Percentiles rank a stretch among this genome's conserved stretches.
Conservation (phyloP, 2,888 invertebrate species). For the Choristoneura rosaceana region DNA sequence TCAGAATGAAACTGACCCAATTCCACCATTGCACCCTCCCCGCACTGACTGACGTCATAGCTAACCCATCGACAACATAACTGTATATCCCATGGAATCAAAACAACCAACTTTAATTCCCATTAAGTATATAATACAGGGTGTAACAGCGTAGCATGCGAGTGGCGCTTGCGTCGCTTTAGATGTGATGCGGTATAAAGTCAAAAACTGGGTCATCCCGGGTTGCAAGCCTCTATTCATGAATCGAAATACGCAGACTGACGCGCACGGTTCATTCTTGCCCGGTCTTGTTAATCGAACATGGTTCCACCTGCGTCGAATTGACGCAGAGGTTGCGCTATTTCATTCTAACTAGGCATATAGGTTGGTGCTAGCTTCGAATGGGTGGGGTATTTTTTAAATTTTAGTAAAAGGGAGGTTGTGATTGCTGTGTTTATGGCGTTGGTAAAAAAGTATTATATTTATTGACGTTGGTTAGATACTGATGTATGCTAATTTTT, state of each 20-base stretch:
- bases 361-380: neutral
- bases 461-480: too few relatives aligned
- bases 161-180: constrained; percentile 55
- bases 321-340: constrained; percentile 56
- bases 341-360: constrained; percentile 17
- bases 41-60: constrained; percentile 85
- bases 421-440: neutral
- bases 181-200: constrained; percentile 59
- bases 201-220: constrained; percentile 88
- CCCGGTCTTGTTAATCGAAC: constrained; percentile 67
- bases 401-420: neutral
- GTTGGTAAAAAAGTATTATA: too few relatives aligned
- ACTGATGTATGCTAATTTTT: too few relatives aligned
- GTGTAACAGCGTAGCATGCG: constrained; percentile 42
- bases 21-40: constrained; percentile 80
- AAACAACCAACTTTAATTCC: constrained; percentile 48
- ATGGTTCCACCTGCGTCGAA: constrained; percentile 54
- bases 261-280: constrained; percentile 79
- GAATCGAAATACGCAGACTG: constrained; percentile 80
- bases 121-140: constrained; percentile 43
- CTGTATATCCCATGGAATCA: constrained; percentile 60
- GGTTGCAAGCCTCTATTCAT: constrained; percentile 88
- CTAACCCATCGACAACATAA: constrained; percentile 59
- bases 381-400: neutral
- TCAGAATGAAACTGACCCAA: constrained; percentile 89